These are phyloP conservation scores for Anas acuta DNA, from an alignment of 2,797 vertebrate genomes.

Conservation along the genomic window DNA sequence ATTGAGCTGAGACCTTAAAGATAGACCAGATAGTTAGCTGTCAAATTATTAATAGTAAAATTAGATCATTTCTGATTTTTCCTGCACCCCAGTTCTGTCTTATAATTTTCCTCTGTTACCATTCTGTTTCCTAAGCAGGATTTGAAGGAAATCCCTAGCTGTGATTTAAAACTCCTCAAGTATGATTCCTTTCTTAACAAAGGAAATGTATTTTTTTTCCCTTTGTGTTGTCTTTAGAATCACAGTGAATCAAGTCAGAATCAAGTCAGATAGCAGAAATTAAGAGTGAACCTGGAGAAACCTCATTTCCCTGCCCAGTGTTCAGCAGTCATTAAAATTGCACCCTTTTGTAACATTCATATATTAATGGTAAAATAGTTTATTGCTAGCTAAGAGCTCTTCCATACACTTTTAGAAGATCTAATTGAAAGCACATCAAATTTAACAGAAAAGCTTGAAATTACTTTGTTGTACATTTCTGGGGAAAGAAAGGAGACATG, in stretches of 20 bases:
- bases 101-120: not conserved
- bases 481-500: not conserved
- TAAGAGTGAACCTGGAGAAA: not conserved
- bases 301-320: not conserved
- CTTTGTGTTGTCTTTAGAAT: not conserved
- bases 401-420: not conserved
- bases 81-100: not conserved
- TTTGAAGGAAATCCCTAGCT: not conserved
- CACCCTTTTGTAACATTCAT: not conserved
- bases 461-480: not conserved
- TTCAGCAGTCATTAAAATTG: not conserved
- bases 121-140: not conserved
- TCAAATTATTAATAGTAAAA: not conserved
- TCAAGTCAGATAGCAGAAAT: not conserved
- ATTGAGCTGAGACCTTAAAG: not conserved
- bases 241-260: too few relatives aligned
- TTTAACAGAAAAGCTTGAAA: slow-evolving; percentile 20
- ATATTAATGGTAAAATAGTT: not conserved
- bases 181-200: not conserved
- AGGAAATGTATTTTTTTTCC: not conserved
- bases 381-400: slow-evolving; percentile 18
- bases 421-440: slow-evolving; percentile 11
- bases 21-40: not conserved
- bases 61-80: not conserved
- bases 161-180: not conserved